These are phyloP conservation scores for Odontomyia ornata DNA, from an alignment of 2,888 invertebrate species.

Conservation along the genomic window DNA sequence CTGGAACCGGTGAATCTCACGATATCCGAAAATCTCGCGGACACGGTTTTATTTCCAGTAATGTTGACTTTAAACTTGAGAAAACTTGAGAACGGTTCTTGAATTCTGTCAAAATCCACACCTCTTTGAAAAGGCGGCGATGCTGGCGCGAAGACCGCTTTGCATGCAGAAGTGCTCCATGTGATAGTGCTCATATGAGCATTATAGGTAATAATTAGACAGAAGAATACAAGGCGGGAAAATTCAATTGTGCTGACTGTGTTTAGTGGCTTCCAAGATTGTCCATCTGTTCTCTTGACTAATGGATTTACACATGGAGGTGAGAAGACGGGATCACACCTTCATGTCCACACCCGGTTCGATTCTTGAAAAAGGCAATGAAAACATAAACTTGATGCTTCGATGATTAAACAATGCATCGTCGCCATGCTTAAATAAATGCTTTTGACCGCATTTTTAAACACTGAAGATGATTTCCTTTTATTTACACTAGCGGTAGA, in stretches of 20 bases:
- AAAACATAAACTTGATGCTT: not conserved
- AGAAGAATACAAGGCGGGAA: conserved; percentile 1
- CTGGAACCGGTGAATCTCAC: not conserved
- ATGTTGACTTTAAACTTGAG: conserved; percentile 20
- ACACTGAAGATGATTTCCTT: not conserved
- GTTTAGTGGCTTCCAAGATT: not conserved
- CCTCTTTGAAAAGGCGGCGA: not conserved
- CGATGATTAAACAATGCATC: conserved; percentile 6
- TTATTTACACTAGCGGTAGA: not conserved
- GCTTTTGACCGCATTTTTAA: conserved; percentile 36
- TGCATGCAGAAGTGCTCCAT: too few relatives aligned
- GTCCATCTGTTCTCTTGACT: not conserved
- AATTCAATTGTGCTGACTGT: not conserved
- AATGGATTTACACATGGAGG: not conserved
- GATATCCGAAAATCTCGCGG: not conserved
- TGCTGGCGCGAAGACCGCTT: too few relatives aligned
- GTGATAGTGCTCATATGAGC: not conserved
- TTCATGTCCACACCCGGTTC: not conserved
- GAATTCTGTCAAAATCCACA: conserved; percentile 25
- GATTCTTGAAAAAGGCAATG: not conserved
- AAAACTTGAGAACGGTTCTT: conserved; percentile 29
- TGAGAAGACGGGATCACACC: not conserved
- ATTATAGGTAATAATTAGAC: conserved; percentile 28
- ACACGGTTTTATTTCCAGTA: conserved; percentile 2
- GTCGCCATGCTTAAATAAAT: conserved; percentile 23